phyloP scores from a whole-genome alignment of 2,113 vertebrate species.

The Strigops habroptila region DNA sequence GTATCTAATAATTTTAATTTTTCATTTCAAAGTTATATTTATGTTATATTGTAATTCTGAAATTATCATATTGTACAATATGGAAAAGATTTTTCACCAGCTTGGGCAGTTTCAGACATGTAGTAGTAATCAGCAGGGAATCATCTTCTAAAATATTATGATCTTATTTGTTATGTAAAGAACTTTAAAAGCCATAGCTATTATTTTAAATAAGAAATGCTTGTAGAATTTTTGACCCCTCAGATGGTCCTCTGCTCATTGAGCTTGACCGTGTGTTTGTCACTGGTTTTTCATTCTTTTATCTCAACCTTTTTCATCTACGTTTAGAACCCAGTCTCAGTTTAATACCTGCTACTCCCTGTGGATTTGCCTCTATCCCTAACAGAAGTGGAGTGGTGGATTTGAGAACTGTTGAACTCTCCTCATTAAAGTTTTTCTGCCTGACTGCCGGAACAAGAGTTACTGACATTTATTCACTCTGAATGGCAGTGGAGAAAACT shows the following conservation, averaged over 20 bases:
- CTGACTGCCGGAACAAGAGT: not conserved
- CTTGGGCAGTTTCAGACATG: not conserved
- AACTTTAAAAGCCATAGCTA: not conserved
- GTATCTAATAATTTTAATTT: not conserved
- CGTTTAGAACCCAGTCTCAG: not conserved
- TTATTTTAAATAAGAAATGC: not conserved
- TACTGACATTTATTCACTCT: not conserved
- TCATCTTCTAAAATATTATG: not conserved
- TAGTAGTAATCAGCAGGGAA: not conserved
- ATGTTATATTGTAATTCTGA: not conserved
- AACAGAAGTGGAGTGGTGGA: not conserved
- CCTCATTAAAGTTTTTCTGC: not conserved
- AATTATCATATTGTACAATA: not conserved
- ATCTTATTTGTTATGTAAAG: not conserved
- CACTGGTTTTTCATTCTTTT: not conserved
- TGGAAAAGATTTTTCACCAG: not conserved
- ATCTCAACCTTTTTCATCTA: not conserved
- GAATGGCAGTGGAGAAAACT: not conserved
- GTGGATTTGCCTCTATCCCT: not conserved
- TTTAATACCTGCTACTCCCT: not conserved
- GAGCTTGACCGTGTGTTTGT: not conserved
- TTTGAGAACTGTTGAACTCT: not conserved
- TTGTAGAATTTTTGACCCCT: not conserved
- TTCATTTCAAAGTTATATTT: not conserved
- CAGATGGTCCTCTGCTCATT: rapidly evolving